A percentile compares a stretch with the other conserved stretches of the same genome.
Conservation (phyloP, 1,140 invertebrate genomes). For the Drosophila tani region DNA sequence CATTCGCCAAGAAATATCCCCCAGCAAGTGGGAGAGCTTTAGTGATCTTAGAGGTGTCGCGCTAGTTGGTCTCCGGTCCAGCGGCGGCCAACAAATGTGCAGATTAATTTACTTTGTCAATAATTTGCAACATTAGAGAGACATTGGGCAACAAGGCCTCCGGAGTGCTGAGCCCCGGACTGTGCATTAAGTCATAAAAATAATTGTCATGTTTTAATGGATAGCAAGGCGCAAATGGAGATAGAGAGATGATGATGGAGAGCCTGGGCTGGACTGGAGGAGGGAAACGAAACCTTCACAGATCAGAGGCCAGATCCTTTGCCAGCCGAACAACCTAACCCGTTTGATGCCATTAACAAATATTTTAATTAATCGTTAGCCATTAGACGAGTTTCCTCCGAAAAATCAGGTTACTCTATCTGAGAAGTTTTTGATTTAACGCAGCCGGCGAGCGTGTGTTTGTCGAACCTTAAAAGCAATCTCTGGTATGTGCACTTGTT, state of each 20-base stretch:
- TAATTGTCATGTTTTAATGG: constrained; percentile 53
- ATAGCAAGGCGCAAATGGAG: constrained; percentile 6
- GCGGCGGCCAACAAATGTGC: constrained; percentile 43
- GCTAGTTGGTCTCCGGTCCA: constrained; percentile 37
- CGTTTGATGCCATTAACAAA: constrained; percentile 69
- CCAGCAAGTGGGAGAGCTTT: constrained; percentile 23
- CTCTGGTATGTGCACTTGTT: constrained; percentile 58
- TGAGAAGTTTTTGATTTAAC: constrained; percentile 32
- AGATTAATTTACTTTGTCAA: constrained; percentile 63
- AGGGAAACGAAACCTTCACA: constrained; percentile 30
- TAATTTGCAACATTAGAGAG: constrained; percentile 52
- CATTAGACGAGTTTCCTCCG: constrained; percentile 59
- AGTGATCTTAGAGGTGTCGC: constrained; percentile 41
- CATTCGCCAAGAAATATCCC: constrained; percentile 25
- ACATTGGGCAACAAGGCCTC: constrained; percentile 47
- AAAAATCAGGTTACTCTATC: constrained; percentile 66
- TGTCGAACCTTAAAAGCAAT: constrained; percentile 43
- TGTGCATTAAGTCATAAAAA: constrained; percentile 51
- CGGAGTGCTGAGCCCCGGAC: background rate
- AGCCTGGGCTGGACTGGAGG: background rate
- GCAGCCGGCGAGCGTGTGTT: constrained; percentile 37
- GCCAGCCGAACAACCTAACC: constrained; percentile 38
- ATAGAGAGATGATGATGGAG: background rate
- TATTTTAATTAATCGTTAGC: constrained; percentile 77
- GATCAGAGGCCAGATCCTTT: constrained; percentile 36